Base-by-base conservation (phyloP, 2,888 invertebrate genomes). In the Ichneumon xanthorius region DNA sequence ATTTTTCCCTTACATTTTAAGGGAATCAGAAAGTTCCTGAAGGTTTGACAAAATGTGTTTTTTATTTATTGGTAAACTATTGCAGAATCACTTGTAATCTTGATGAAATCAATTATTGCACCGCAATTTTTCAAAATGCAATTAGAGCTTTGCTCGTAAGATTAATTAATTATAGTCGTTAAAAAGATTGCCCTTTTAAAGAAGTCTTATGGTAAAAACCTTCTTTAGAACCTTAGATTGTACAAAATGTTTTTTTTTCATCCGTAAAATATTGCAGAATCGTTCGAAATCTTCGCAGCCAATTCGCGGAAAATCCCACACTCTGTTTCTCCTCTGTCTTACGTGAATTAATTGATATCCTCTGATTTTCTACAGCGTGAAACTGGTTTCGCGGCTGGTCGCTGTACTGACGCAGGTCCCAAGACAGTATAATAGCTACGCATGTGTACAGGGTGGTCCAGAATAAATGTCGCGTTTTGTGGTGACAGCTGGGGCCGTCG, bases 321-420 rank as follows among this genome's bases (percentile, higher is more conserved):
- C 30, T 61, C 30, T 2, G 11, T 61, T 61, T 61, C 22, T 30
- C 11, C 71, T 37, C 40, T 40, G 61, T 73, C 73, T n/a, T 40
- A n/a, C 33, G 19, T 30, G 45, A 45, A 73, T 71, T 72, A 45
- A 40, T 61, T 53, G 50, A 55, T 72, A 63, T 79, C 79, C 63
- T 50, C 61, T 26, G 30, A 50, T 72, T 71, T 48, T 70, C 50
- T 63, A 68, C 80, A 87, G 16, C 61, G 14, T 82, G 82, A 85
- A 90, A 92, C 90, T 88, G 90, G 90, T 91, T 92, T 91, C 86
- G 80, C 88, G 86, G 88, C 83, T 88, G 82, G 48, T 65, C 55
- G 76, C 7, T 80, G 37, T 77, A 67, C 88, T 89, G 89, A 88
- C 89, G 87, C 87, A 90, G 89, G 90, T 90, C 90, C 87, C 79